Percentiles rank a stretch among this genome's conserved stretches.
Evolutionary conservation across 2,113 vertebrate genomes (phyloP).

Genomic region (Semicossyphus pulcher): DNA sequence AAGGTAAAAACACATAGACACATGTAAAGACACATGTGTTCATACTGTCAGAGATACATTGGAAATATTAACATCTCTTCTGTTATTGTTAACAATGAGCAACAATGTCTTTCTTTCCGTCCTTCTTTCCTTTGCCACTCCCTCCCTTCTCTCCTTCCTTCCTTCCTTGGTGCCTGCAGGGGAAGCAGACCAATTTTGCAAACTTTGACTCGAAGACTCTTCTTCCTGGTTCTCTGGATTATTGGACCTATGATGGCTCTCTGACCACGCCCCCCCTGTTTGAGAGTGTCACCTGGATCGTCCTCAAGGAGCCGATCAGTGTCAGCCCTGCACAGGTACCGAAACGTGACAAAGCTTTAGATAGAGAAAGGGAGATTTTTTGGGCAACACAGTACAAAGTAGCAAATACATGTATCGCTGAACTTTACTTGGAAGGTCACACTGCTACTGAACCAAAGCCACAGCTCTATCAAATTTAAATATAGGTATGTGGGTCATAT

Average conservation of each 20-base stretch:
- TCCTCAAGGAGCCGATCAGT: constrained; percentile 89
- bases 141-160: neutral
- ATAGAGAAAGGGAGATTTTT: too few species aligned
- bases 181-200: constrained; percentile 85
- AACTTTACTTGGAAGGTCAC: neutral
- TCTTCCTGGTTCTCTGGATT: constrained; percentile 87
- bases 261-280: constrained; percentile 93
- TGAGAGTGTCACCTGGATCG: constrained; percentile 93
- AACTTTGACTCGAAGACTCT: constrained; percentile 88
- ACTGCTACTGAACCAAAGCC: neutral
- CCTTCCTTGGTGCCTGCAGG: constrained; percentile 73
- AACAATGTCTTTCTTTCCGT: neutral
- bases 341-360: too few species aligned
- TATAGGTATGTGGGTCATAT: neutral
- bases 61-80: too few species aligned
- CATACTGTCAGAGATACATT: too few species aligned
- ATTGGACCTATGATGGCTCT: constrained; percentile 94
- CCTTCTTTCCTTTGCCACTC: neutral
- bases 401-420: too few species aligned
- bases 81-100: too few species aligned
- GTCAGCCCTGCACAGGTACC: constrained; percentile 90
- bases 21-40: too few species aligned
- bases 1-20: constrained; percentile 89
- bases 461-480: neutral
- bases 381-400: too few species aligned